Evolutionary conservation across 2,797 vertebrate genomes (phyloP).

Genomic region (Spondyliosoma cantharus): DNA sequence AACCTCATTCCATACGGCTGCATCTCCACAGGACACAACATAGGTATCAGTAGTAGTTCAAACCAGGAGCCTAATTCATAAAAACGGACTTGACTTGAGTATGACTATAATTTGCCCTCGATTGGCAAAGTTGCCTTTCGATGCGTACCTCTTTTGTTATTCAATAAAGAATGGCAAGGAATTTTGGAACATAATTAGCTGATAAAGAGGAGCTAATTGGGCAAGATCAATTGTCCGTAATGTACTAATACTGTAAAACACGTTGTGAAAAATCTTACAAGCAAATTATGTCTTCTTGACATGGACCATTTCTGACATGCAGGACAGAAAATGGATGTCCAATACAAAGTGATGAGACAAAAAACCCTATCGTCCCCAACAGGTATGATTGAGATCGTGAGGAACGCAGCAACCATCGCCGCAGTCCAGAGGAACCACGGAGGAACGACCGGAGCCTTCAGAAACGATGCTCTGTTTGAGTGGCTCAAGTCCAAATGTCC

Average conservation of each 20-base stretch:
- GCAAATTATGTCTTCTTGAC: background rate
- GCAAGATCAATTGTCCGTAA: background rate
- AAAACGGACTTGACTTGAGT: too few relatives aligned
- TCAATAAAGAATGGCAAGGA: background rate
- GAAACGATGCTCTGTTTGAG: conserved; percentile 83
- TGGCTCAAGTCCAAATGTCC: conserved; percentile 83
- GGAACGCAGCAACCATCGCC: conserved; percentile 83
- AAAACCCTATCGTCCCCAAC: background rate
- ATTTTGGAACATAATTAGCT: background rate
- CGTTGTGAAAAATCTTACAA: background rate
- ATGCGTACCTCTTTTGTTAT: too few relatives aligned
- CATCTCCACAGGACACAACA: conserved; percentile 86
- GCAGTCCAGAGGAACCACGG: conserved; percentile 79
- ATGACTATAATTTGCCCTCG: too few relatives aligned
- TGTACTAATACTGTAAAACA: background rate
- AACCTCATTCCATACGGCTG: conserved; percentile 87
- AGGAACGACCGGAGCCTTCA: conserved; percentile 79
- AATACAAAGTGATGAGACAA: background rate
- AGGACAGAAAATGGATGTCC: background rate
- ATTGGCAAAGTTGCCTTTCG: too few relatives aligned
- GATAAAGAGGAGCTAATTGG: background rate
- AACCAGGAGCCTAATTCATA: too few relatives aligned
- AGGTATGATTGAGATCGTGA: conserved; percentile 88
- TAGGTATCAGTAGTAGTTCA: conserved; percentile 67
- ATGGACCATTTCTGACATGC: background rate